Base-by-base conservation (phyloP, 2,113 vertebrate species). In the Dolichallabes microphthalmus region DNA sequence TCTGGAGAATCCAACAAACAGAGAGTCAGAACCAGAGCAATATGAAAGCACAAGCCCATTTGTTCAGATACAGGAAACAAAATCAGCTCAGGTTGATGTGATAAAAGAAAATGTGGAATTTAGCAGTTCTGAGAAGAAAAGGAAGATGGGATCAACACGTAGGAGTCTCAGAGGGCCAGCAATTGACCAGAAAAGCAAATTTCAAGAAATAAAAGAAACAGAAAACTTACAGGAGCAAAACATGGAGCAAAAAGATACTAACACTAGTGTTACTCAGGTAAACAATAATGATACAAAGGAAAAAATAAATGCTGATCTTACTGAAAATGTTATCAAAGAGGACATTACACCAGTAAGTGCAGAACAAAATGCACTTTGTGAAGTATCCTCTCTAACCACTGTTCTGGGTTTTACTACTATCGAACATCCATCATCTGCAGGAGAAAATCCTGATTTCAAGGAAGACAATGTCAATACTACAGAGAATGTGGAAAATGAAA, bases 91-190 rank as follows among this genome's bases (percentile, higher is more conserved):
- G 1, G 58, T n/a, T 19, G 14, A 64, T 11, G 4, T 50, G 45
- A 25, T 55, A 27, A 76, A 4, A 58, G 17, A 57, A 10, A 78
- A 20, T 58, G 32, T 4, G 20, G 53, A 10, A 57, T 5, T 57
- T 77, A 30, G 6, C 57, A n/a, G 50, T 7, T n/a, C 45, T 50
- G 68, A 74, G 13, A 82, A 64, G 22, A 89, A 22, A 22, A 79
- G 71, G 60, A 87, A 89, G 83, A 80, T 89, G 4, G 84, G 86
- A 35, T 87, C 84, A 4, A 84, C 86, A 17, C 81, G 86, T 19
- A 85, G 22, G 58, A 85, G 57, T 76, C 77, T 74, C 32, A 19
- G 32, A 87, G 68, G 3, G 8, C 15, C 25, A 5, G 45, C 10
- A 20, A 15, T 25, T 32, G 80, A 82, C 61, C 45, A 74, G 71